Evolutionary conservation across 2,797 vertebrate genomes (phyloP).

Genomic region (Anguilla megastoma): DNA sequence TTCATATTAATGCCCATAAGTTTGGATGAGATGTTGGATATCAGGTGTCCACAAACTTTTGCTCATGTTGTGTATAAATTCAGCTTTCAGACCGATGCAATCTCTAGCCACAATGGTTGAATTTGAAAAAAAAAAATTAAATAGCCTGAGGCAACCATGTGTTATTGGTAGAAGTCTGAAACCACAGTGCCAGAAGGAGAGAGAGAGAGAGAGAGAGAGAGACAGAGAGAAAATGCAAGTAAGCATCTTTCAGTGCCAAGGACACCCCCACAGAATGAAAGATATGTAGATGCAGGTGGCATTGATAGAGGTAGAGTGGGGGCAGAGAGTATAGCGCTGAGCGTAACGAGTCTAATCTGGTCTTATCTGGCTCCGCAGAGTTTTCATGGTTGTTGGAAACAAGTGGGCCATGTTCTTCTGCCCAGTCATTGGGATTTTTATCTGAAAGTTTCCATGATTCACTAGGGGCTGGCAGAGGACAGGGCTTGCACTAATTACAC

Average conservation of each 20-base stretch:
- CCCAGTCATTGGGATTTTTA: slow-evolving; percentile 65
- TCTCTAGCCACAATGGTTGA: slow-evolving; percentile 29
- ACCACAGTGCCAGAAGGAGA: slow-evolving; percentile 37
- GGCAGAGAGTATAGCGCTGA: slow-evolving; percentile 51
- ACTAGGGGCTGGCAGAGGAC: slow-evolving; percentile 44
- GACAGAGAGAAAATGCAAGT: slow-evolving; percentile 16
- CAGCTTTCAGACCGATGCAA: slow-evolving; percentile 50
- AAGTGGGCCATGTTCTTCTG: slow-evolving; percentile 74
- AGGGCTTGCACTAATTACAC: slow-evolving; percentile 21
- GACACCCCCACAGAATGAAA: slow-evolving; percentile 7
- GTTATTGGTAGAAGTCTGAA: slow-evolving; percentile 54
- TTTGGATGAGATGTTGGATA: too few species aligned
- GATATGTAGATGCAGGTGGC: slow-evolving; percentile 59
- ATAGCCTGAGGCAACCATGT: slow-evolving; percentile 45
- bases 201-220: slow-evolving; percentile 9
- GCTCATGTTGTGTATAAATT: too few species aligned
- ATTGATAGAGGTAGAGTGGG: slow-evolving; percentile 52
- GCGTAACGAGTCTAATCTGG: slow-evolving; percentile 71
- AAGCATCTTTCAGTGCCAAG: not conserved
- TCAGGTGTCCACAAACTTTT: too few species aligned
- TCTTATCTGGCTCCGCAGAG: slow-evolving; percentile 70
- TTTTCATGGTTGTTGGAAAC: slow-evolving; percentile 79
- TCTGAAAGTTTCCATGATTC: slow-evolving; percentile 62
- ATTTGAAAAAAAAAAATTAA: slow-evolving; percentile 44
- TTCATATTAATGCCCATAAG: too few species aligned